Evolutionary conservation across 2,888 invertebrate species (phyloP).

Genomic region (Nipponacmea schrenckii): DNA sequence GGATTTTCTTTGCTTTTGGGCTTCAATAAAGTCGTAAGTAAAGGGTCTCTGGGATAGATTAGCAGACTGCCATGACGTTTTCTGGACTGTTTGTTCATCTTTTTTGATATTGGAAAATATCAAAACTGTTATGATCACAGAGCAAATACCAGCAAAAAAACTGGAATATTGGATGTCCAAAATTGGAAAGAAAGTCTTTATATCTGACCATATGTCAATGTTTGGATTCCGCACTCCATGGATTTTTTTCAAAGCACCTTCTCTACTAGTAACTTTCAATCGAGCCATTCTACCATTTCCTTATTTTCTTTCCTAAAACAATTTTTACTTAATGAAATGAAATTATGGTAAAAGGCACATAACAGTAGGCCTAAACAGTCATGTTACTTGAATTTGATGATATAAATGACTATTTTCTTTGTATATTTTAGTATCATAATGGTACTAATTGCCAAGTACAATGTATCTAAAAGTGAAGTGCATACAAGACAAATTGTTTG

Average conservation of each 20-base stretch:
- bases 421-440: no score
- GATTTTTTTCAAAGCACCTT: neutral
- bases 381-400: no score
- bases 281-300: neutral
- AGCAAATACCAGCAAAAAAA: neutral
- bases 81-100: neutral
- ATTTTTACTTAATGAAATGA: no score
- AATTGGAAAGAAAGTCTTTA: neutral
- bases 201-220: neutral
- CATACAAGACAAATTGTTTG: no score
- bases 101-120: neutral
- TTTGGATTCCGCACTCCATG: neutral
- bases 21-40: conserved; percentile 36
- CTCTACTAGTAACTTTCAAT: neutral
- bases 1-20: conserved; percentile 34
- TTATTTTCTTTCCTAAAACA: no score
- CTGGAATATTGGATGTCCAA: neutral
- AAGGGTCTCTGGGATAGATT: conserved; percentile 34
- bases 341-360: no score
- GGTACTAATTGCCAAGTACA: no score
- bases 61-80: conserved; percentile 3
- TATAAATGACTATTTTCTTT: no score
- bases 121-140: neutral
- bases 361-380: no score
- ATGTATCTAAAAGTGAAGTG: no score